These are phyloP conservation scores for Gymnocypris eckloni DNA, from an alignment of 2,797 vertebrate species.

Conservation along the genomic window DNA sequence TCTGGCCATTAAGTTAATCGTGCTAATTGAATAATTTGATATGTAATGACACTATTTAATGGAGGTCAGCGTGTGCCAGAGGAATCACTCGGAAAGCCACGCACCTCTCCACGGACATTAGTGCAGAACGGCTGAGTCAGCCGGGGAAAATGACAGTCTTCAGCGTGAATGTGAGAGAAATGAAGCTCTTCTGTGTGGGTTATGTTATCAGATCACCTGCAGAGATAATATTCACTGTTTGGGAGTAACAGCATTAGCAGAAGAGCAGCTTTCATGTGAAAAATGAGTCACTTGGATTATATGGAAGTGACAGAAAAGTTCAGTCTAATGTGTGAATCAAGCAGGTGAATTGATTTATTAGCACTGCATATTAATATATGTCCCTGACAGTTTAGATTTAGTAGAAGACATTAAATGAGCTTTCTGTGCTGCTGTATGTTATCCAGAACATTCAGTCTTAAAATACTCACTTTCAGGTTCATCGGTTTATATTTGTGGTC, in stretches of 20 bases:
- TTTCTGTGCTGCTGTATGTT: neutral
- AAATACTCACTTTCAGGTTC: neutral
- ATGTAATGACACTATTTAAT: constrained; percentile 28
- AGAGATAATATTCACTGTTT: neutral
- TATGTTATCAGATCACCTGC: constrained; percentile 11
- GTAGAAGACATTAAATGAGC: neutral
- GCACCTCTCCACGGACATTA: neutral
- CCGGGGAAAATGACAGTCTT: neutral
- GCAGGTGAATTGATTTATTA: constrained; percentile 25
- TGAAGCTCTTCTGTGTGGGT: neutral
- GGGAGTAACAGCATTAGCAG: neutral
- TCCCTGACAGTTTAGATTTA: constrained; percentile 34
- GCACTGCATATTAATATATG: constrained; percentile 12
- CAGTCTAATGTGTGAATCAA: constrained; percentile 9
- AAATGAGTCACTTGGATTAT: neutral
- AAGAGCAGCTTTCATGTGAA: neutral
- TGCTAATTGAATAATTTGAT: constrained; percentile 33
- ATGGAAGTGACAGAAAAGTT: constrained; percentile 8
- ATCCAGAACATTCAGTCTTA: neutral
- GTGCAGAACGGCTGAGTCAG: constrained; percentile 6
- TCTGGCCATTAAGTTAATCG: constrained; percentile 12
- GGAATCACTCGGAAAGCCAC: neutral
- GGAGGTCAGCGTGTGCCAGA: constrained; percentile 8
- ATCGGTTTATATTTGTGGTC: neutral
- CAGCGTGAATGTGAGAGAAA: neutral